A percentile compares a stretch with the other conserved stretches of the same genome.
phyloP scores from a whole-genome alignment of 1,140 invertebrate genomes.

The Drosophila sp. region DNA sequence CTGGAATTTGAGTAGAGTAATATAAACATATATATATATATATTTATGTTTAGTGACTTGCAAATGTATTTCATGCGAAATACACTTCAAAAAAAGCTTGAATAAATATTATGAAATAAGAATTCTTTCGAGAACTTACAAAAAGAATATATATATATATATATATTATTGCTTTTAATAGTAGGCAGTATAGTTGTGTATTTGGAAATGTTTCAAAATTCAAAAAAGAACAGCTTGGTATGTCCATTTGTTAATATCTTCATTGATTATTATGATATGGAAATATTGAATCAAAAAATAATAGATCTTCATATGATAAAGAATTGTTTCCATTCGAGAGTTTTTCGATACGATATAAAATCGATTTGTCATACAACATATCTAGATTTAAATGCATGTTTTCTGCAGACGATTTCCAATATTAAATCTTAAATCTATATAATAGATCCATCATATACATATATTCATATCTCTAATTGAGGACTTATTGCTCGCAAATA shows the following conservation, averaged over 20 bases:
- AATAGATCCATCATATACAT: slow-evolving; percentile 26
- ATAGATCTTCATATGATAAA: too few relatives aligned
- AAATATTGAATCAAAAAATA: background rate
- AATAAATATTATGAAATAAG: slow-evolving; percentile 5
- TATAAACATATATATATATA: slow-evolving; percentile 32
- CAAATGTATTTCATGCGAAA: slow-evolving; percentile 23
- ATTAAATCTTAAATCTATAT: slow-evolving; percentile 21
- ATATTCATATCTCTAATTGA: slow-evolving; percentile 31
- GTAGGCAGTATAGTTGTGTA: background rate
- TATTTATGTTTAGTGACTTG: slow-evolving; percentile 59
- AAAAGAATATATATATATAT: background rate
- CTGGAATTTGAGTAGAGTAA: slow-evolving; percentile 66
- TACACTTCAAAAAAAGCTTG: background rate
- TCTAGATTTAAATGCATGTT: too few relatives aligned
- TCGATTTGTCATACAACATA: too few relatives aligned
- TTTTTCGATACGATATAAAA: background rate
- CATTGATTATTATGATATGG: background rate
- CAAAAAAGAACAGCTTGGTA: background rate
- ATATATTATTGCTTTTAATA: too few relatives aligned
- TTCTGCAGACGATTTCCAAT: background rate
- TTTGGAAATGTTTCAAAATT: slow-evolving; percentile 1
- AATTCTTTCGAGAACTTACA: slow-evolving; percentile 4
- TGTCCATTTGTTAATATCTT: background rate
- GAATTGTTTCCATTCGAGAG: background rate
- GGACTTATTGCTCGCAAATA: slow-evolving; percentile 43